These are phyloP conservation scores for Lasioglossum zephyrum DNA, from an alignment of 2,888 invertebrate species.

Conservation along the genomic window DNA sequence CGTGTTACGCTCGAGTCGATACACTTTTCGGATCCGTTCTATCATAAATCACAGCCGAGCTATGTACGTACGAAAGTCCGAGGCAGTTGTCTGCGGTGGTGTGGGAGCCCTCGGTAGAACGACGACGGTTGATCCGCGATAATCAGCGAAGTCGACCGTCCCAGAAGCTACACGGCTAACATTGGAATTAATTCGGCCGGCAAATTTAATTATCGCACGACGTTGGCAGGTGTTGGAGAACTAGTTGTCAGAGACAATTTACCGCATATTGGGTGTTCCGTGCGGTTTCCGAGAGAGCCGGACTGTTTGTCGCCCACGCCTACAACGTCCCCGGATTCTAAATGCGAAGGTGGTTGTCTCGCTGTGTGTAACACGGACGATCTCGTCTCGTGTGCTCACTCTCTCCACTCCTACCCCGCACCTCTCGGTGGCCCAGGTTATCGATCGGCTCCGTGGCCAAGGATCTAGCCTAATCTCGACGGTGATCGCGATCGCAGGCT, in stretches of 20 bases:
- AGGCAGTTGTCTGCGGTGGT: neutral
- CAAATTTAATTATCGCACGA: conserved; percentile 61
- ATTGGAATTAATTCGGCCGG: conserved; percentile 55
- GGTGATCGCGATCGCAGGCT: conserved; percentile 56
- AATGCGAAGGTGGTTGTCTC: conserved; percentile 52
- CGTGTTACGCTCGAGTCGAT: conserved; percentile 7
- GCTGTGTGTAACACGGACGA: conserved; percentile 28
- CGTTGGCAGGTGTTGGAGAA: conserved; percentile 59
- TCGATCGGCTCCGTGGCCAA: conserved; percentile 54
- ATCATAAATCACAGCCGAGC: neutral
- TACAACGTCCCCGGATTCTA: conserved; percentile 39
- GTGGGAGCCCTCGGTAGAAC: neutral
- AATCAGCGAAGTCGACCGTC: conserved; percentile 42
- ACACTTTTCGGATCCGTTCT: conserved; percentile 13
- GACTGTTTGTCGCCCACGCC: conserved; percentile 58
- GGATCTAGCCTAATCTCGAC: conserved; percentile 62
- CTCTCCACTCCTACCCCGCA: neutral
- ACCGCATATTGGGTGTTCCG: conserved; percentile 57
- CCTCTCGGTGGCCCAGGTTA: conserved; percentile 39
- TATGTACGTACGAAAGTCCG: conserved; percentile 18
- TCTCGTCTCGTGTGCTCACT: conserved; percentile 16
- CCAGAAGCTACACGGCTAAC: conserved; percentile 43
- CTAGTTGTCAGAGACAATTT: conserved; percentile 64
- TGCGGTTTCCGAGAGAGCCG: conserved; percentile 39
- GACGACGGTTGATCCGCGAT: conserved; percentile 43